Conservation (phyloP, 1,140 invertebrate genomes). For the Meloidogyne exigua region DNA sequence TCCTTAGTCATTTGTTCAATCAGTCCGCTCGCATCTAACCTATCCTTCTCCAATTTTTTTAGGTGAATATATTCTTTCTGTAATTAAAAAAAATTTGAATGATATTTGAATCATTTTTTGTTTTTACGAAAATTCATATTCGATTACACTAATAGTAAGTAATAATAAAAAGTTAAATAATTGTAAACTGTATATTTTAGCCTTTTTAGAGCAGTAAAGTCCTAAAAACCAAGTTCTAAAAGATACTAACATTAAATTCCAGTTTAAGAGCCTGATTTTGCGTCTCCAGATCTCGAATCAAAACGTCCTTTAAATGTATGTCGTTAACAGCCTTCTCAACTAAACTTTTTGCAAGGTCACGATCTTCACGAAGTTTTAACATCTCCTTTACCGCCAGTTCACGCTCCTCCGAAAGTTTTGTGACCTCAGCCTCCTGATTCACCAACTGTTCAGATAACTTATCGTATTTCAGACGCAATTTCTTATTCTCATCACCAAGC, state of each 20-base stretch:
- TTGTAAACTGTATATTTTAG: too few species aligned
- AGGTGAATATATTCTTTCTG: not conserved
- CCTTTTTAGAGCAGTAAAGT: too few species aligned
- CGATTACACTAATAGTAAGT: too few species aligned
- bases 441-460: not conserved
- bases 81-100: too few species aligned
- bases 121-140: too few species aligned
- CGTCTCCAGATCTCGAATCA: not conserved
- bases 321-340: not conserved
- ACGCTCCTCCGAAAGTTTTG: not conserved
- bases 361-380: not conserved
- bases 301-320: not conserved
- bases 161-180: too few species aligned
- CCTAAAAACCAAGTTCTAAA: too few species aligned
- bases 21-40: not conserved
- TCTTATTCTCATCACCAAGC: constrained; percentile 27
- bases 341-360: not conserved
- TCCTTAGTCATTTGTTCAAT: not conserved
- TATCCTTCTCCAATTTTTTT: not conserved
- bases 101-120: too few species aligned
- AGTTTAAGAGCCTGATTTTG: not conserved
- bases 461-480: not conserved
- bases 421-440: not conserved
- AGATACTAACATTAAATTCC: not conserved
- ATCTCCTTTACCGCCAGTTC: not conserved